A percentile compares a stretch with the other conserved stretches of the same genome.
phyloP scores from a whole-genome alignment of 2,113 vertebrate species.

The Otus sunia region DNA sequence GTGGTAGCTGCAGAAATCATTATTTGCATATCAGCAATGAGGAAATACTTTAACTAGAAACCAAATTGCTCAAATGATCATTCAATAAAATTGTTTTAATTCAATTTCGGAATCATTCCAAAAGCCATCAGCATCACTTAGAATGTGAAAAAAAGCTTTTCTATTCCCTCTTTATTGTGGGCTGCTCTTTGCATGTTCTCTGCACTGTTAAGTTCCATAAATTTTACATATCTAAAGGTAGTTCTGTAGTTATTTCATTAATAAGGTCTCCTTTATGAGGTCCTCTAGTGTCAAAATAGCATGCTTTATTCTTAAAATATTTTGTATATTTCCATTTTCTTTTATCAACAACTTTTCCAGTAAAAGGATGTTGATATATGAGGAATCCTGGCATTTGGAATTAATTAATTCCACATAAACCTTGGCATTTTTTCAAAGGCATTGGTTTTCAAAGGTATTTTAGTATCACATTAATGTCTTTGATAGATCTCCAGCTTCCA shows the following conservation, averaged over 20 bases:
- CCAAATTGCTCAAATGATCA: neutral
- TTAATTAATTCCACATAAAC: neutral
- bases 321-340: neutral
- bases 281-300: neutral
- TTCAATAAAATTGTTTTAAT: neutral
- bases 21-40: neutral
- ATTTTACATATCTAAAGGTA: neutral
- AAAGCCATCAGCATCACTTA: neutral
- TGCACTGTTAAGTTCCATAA: neutral
- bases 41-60: neutral
- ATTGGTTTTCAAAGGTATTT: neutral
- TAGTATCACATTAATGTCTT: neutral
- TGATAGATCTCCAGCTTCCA: neutral
- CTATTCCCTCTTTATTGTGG: neutral
- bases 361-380: neutral
- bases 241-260: neutral
- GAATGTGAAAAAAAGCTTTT: neutral
- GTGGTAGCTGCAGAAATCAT: neutral
- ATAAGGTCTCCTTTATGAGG: neutral
- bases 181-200: neutral
- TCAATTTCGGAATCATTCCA: neutral
- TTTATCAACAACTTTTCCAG: neutral
- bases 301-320: neutral
- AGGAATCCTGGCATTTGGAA: neutral
- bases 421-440: neutral